Conservation (phyloP, 2,888 invertebrate species). For the Himalopsyche kuldschensis region DNA sequence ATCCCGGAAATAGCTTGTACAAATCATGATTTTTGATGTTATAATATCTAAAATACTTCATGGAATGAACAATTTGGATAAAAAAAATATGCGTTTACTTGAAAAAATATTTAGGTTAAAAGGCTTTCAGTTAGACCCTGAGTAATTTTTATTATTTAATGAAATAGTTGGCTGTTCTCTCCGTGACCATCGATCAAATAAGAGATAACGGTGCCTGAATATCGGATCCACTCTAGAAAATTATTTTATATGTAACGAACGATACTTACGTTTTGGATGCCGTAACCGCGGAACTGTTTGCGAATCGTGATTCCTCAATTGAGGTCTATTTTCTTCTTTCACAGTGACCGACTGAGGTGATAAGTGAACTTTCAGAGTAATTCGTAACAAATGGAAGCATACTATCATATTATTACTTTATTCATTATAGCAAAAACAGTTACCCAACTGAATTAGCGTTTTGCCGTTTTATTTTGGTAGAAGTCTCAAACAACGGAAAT, state of each 20-base stretch:
- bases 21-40: no score
- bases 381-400: not conserved
- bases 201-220: not conserved
- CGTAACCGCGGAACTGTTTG: constrained; percentile 8
- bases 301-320: constrained; percentile 26
- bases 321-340: constrained; percentile 11
- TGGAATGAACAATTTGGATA: no score
- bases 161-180: not conserved
- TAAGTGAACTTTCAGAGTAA: constrained; percentile 11
- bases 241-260: constrained; percentile 4
- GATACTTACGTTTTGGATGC: not conserved
- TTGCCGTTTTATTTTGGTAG: no score
- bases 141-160: not conserved
- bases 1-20: no score
- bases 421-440: not conserved
- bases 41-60: no score
- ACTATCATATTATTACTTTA: not conserved
- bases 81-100: no score
- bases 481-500: no score
- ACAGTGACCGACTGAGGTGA: not conserved
- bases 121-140: not conserved
- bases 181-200: not conserved
- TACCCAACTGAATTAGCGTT: not conserved
- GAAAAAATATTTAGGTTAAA: not conserved
- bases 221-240: not conserved